Conservation (phyloP, 2,888 invertebrate genomes). For the Hypolimnas misippus region DNA sequence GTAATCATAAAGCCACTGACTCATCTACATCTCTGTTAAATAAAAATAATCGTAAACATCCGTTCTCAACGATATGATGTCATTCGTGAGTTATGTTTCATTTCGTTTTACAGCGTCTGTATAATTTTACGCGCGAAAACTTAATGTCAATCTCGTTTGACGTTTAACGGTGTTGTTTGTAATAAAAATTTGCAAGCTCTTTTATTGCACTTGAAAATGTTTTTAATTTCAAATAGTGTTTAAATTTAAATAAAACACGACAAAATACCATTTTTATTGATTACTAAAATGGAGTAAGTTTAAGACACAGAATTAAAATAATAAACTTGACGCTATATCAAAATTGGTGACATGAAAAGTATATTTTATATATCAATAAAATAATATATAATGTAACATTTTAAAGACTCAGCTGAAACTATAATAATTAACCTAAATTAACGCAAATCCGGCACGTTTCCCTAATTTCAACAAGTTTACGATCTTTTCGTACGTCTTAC, state of each 20-base stretch:
- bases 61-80: constrained; percentile 28
- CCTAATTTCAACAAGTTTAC: constrained; percentile 40
- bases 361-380: too few relatives aligned
- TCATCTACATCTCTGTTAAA: constrained; percentile 24
- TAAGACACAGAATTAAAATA: too few relatives aligned
- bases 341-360: too few relatives aligned
- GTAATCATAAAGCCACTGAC: constrained; percentile 22
- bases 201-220: neutral
- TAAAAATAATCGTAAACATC: constrained; percentile 30
- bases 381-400: constrained; percentile 7
- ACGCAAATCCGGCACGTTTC: constrained; percentile 43
- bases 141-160: constrained; percentile 17
- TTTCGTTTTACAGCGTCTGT: constrained; percentile 11
- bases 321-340: too few relatives aligned
- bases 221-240: neutral
- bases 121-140: constrained; percentile 9
- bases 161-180: constrained; percentile 14
- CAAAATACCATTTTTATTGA: too few relatives aligned
- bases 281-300: too few relatives aligned
- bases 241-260: too few relatives aligned
- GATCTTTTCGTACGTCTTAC: constrained; percentile 45
- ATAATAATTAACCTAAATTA: constrained; percentile 30
- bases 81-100: constrained; percentile 14
- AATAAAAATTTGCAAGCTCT: neutral
- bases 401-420: constrained; percentile 19